Evolutionary conservation across 1,140 invertebrate species (phyloP).

Genomic region (Caenorhabditis elegans): WBcel235 BX284603.4:9777501-9778000

Average conservation of each 20-base stretch:
- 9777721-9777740: no score
- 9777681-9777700: no score
- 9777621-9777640: no score
- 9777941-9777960: conserved; percentile 96
- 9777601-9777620: no score
- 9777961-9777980: conserved; percentile 91
- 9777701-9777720: no score
- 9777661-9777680: no score
- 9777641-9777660: no score
- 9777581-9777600: no score
- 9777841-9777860: conserved; percentile 93
- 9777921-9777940: conserved; percentile 97
- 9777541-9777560: conserved; percentile 98
- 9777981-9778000: conserved; percentile 86
- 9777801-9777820: conserved; percentile 91
- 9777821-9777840: conserved; percentile 97
- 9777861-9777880: conserved; percentile 95
- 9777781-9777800: no score
- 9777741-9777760: no score
- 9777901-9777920: conserved; percentile 98
- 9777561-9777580: conserved; percentile 67
- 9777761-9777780: no score
- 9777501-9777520: conserved; percentile 98
- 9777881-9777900: conserved; percentile 94
- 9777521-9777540: conserved; percentile 93